A percentile compares a stretch with the other conserved stretches of the same genome.
Conservation (phyloP, 2,113 vertebrate genomes). For the Erinaceus europaeus region DNA sequence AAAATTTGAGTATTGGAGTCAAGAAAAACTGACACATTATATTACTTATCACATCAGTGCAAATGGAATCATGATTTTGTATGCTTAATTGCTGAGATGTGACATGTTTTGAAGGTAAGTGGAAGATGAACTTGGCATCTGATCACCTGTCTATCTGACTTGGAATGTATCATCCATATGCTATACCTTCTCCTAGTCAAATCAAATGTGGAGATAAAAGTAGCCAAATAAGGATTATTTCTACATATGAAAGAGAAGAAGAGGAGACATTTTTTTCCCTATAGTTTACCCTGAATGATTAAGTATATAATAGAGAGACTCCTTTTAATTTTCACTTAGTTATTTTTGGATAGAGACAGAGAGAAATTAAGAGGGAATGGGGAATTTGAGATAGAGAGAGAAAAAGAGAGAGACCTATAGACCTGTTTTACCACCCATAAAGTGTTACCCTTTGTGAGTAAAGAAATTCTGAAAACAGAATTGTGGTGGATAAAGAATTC, state of each 20-base stretch:
- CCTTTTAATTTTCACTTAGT: too few relatives aligned
- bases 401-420: too few relatives aligned
- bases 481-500: background rate
- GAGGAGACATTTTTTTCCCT: accelerated
- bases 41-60: background rate
- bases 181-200: accelerated
- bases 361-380: too few relatives aligned
- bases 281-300: too few relatives aligned
- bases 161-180: background rate
- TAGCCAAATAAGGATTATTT: background rate
- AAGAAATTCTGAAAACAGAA: background rate
- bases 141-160: background rate
- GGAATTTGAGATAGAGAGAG: too few relatives aligned
- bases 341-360: too few relatives aligned
- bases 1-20: background rate
- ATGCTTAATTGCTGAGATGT: background rate
- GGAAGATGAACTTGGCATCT: too few relatives aligned
- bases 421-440: too few relatives aligned
- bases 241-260: background rate
- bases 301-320: too few relatives aligned
- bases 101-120: background rate
- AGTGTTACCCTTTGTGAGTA: too few relatives aligned
- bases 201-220: background rate
- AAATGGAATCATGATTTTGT: background rate
- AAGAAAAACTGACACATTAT: background rate